Conservation (phyloP, 2,888 invertebrate species). For the Tiphia femorata region DNA sequence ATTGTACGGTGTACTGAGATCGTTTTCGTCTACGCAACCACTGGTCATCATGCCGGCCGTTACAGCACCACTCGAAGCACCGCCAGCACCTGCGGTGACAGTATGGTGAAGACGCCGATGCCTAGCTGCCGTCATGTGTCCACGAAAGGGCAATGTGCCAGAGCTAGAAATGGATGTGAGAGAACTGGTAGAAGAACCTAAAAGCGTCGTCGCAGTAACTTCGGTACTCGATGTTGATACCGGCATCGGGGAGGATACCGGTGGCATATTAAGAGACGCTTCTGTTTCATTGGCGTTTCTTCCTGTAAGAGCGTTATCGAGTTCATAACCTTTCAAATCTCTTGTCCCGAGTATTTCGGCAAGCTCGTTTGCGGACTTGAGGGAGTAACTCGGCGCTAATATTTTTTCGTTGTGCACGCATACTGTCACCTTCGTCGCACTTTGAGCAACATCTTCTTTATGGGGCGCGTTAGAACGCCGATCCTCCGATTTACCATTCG, state of each 20-base stretch:
- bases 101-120: no score
- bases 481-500: no score
- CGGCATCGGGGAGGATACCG: constrained; percentile 51
- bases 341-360: constrained; percentile 5
- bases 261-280: constrained; percentile 68
- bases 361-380: constrained; percentile 50
- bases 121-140: no score
- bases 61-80: background rate
- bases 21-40: constrained; percentile 72
- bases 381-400: constrained; percentile 53
- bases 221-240: constrained; percentile 68
- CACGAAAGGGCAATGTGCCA: constrained; percentile 44
- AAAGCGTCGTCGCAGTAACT: constrained; percentile 70
- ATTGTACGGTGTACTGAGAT: constrained; percentile 81
- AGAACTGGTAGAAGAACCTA: constrained; percentile 72
- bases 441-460: no score
- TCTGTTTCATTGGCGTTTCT: no score
- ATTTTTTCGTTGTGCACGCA: constrained; percentile 61
- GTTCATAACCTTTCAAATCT: constrained; percentile 12
- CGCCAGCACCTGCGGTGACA: constrained; percentile 46
- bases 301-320: no score
- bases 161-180: constrained; percentile 60
- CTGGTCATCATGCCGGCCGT: constrained; percentile 58
- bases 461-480: no score
- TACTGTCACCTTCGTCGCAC: constrained; percentile 37